Evolutionary conservation across 2,113 vertebrate genomes (phyloP), one percentile per base, ranked within the genome.

Genomic region (Lophius piscatorius): DNA sequence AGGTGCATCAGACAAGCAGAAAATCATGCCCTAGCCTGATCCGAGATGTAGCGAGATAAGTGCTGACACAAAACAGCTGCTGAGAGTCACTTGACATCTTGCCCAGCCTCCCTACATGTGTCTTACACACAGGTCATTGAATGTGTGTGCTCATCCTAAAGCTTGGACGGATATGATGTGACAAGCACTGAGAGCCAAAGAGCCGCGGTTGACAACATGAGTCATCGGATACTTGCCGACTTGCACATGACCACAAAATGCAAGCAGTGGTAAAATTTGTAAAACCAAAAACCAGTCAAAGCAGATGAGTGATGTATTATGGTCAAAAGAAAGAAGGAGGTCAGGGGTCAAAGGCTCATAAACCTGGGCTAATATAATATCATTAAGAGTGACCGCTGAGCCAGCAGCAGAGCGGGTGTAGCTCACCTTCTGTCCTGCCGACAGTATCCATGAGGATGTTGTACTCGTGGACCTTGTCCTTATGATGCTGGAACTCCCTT

Each of bases 401-500:
- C 14, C 14, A 1, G 10, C 16, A 33, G n/a, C 17, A 46, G 14
- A 56, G 0, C n/a, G 35, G 4, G 4, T 39, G 33, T 10, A 9
- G 20, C 84, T 86, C 78, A 98, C 97, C 97, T 91, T 97, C 96
- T 0, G 93, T 91, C 62, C 95, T 87, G 91, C 94, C 95, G 76
- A 97, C 88, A 0, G 95, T 92, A 44, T 97, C 95, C 76, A 98
- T 91, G 28, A 98, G 86, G 45, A 95, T 90, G 31, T 92, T 95
- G 70, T 99, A 99, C 78, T 98, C 96, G 0, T 38, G 90, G 20
- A 94, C 88, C 76, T 96, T 99, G 72, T 98, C 96, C 63, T 88
- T 94, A 83, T 99, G 95, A 76, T 99, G 97, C 63, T 92, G 90
- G 55, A 99, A 94, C 77, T 99, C 97, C 71, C 93, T 89, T 90